Percentiles rank a stretch among this genome's conserved stretches.
Conservation (phyloP, 1,140 invertebrate species). For the Tetramorium alpestre region DNA sequence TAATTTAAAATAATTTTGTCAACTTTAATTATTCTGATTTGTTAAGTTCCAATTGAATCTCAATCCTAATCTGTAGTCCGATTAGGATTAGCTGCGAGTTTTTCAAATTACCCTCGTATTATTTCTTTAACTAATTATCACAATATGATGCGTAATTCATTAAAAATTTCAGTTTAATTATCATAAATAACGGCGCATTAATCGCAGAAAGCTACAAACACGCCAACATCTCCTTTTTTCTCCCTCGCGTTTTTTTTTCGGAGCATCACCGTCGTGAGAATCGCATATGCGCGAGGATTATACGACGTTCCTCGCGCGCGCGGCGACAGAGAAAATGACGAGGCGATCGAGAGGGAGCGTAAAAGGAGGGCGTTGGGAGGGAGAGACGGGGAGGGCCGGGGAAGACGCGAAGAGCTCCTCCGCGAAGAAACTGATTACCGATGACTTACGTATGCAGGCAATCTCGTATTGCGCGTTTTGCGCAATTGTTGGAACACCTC, state of each 20-base stretch:
- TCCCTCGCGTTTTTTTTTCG: constrained; percentile 39
- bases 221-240: constrained; percentile 54
- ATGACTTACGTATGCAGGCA: constrained; percentile 81
- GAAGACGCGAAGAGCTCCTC: constrained; percentile 53
- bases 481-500: constrained; percentile 83
- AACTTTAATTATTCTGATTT: no score
- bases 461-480: constrained; percentile 78
- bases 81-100: no score
- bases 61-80: no score
- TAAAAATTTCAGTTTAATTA: constrained; percentile 68
- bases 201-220: constrained; percentile 60
- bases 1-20: no score
- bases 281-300: constrained; percentile 10
- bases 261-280: constrained; percentile 37
- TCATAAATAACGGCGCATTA: not conserved
- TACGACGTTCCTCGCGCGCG: not conserved
- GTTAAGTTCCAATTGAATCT: no score
- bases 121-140: not conserved
- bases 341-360: not conserved
- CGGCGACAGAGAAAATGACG: not conserved
- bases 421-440: constrained; percentile 76
- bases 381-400: not conserved
- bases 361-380: not conserved
- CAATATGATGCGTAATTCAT: constrained; percentile 18
- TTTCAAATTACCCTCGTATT: no score